Evolutionary conservation across 2,797 vertebrate genomes (phyloP).

Genomic region (Pangasius djambal): DNA sequence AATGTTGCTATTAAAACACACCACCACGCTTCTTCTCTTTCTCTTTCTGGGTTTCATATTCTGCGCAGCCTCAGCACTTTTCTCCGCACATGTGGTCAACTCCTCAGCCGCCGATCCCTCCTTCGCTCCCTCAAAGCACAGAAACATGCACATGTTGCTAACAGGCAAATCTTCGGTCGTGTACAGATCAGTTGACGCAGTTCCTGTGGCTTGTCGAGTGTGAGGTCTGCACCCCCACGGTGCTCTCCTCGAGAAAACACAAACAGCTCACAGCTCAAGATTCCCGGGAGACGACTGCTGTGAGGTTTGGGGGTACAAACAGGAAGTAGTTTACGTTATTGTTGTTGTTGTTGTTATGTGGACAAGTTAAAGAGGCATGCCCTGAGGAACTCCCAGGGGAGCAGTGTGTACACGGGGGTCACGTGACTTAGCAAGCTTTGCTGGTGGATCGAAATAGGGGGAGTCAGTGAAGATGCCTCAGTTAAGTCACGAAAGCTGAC

Average conservation of each 20-base stretch:
- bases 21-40: not conserved
- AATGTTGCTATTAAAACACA: conserved; percentile 45
- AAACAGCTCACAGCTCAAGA: not conserved
- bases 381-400: conserved; percentile 29
- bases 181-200: not conserved
- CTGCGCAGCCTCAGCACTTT: conserved; percentile 46
- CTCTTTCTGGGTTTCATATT: conserved; percentile 44
- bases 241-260: conserved; percentile 36
- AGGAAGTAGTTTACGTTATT: conserved; percentile 15
- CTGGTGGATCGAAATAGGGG: not conserved
- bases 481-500: not conserved
- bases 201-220: conserved; percentile 21
- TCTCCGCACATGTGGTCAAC: conserved; percentile 36
- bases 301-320: not conserved
- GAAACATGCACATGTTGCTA: conserved; percentile 8
- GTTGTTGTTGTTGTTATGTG: conserved; percentile 3
- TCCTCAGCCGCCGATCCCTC: conserved; percentile 18
- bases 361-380: conserved; percentile 39
- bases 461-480: not conserved
- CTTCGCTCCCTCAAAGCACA: conserved; percentile 2
- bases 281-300: not conserved
- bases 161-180: conserved; percentile 31
- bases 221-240: not conserved
- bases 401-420: not conserved
- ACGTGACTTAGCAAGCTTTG: conserved; percentile 23